Base-by-base conservation (phyloP, 2,797 vertebrate species). In the Ataeniobius toweri region DNA sequence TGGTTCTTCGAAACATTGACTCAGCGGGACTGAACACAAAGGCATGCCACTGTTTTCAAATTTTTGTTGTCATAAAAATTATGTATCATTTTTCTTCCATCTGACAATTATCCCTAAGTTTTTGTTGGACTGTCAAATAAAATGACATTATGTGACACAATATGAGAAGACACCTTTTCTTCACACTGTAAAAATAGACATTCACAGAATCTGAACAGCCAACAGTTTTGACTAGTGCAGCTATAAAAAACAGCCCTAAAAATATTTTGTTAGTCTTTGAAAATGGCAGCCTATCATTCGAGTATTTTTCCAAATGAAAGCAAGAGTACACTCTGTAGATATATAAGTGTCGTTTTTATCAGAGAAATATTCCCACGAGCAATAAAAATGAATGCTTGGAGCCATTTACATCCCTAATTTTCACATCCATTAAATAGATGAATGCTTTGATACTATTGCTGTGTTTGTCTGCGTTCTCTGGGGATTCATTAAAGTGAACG, bases 361-460 rank as follows among this genome's bases (percentile, higher is more conserved):
- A 83, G 75, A 89, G 92, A 94, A 96, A 95, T 94, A 95, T 96
- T 95, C 95, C 96, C 96, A 93, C 75, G 94, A 93, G 95, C 92
- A 86, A 90, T 85, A 87, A 91, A 95, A 95, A 95, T 94, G 96
- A 95, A 95, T 94, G 91, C 95, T 85, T 88, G 90, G 94, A 96
- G 96, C 93, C 95, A 96, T 97, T 98, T 97, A 97, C 96, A 97
- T 96, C 91, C 93, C 90, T 97, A 96, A 96, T 96, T 96, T 97
- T 97, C 95, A 96, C 95, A 97, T 98, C 96, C 96, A 96, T 98
- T 98, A 97, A 96, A 95, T 95, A 97, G 97, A 98, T 97, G 96
- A 96, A 98, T 97, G 97, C 96, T 98, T 97, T 98, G 96, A 98
- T 98, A 97, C 96, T 95, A 95, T 96, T 96, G 96, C 96, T 93